Conservation (phyloP, 2,888 invertebrate genomes). For the Epinotia nisella region DNA sequence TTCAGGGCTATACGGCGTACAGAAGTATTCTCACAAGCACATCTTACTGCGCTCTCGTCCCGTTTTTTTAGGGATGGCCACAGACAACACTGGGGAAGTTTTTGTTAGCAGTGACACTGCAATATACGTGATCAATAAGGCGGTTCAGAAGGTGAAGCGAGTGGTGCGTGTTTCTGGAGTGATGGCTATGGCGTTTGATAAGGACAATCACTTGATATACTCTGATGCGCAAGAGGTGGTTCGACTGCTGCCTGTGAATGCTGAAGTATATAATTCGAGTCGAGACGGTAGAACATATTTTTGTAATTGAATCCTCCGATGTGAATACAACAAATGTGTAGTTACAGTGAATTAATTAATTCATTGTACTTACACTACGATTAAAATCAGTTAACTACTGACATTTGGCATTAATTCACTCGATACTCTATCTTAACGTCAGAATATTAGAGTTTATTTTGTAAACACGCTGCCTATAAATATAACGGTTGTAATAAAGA, state of each 20-base stretch:
- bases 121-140: slow-evolving; percentile 65
- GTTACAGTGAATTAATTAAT: too few relatives aligned
- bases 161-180: slow-evolving; percentile 66
- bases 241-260: slow-evolving; percentile 57
- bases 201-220: slow-evolving; percentile 68
- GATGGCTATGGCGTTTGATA: slow-evolving; percentile 70
- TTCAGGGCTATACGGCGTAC: slow-evolving; percentile 67
- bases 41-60: slow-evolving; percentile 61
- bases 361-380: too few relatives aligned
- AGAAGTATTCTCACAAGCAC: slow-evolving; percentile 50
- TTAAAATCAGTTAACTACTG: too few relatives aligned
- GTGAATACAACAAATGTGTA: too few relatives aligned
- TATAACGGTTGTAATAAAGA: too few relatives aligned
- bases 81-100: slow-evolving; percentile 64
- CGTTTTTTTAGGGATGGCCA: slow-evolving; percentile 65
- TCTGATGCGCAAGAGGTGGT: slow-evolving; percentile 71
- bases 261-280: slow-evolving; percentile 15
- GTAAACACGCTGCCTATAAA: too few relatives aligned
- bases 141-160: slow-evolving; percentile 64
- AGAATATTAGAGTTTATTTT: too few relatives aligned
- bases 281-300: not conserved
- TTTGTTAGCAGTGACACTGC: slow-evolving; percentile 72
- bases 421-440: too few relatives aligned
- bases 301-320: not conserved
- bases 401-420: too few relatives aligned